A percentile compares a stretch with the other conserved stretches of the same genome.
Conservation (phyloP, 2,113 vertebrate species). For the Ochotona curzoniae region DNA sequence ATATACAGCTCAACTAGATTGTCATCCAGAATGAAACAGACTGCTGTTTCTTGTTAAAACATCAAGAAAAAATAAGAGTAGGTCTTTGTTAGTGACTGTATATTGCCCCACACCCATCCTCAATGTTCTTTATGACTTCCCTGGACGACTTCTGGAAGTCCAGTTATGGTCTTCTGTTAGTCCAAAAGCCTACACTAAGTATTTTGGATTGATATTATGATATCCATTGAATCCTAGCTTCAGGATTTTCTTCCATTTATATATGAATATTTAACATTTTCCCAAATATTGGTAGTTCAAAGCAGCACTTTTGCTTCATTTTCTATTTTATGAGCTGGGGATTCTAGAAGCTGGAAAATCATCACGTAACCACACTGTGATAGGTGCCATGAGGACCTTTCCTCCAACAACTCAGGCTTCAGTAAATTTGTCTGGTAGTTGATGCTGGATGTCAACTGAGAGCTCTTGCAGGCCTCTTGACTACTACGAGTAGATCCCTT, state of each 20-base stretch:
- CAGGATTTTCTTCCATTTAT: background rate
- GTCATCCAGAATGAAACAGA: background rate
- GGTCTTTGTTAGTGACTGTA: background rate
- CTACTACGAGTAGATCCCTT: background rate
- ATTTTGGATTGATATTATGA: background rate
- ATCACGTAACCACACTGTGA: background rate
- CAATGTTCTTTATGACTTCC: background rate
- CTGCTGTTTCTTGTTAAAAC: background rate
- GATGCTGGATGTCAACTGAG: background rate
- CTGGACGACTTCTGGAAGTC: background rate
- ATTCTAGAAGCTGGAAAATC: background rate
- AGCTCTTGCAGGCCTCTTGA: background rate
- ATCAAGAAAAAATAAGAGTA: background rate
- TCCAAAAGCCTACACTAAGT: background rate
- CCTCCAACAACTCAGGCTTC: background rate
- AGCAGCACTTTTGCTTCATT: background rate
- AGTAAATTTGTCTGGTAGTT: background rate
- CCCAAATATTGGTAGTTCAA: background rate
- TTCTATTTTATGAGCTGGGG: background rate
- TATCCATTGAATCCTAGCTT: background rate
- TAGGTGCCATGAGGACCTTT: background rate
- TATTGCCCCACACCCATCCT: background rate
- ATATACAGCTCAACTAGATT: background rate
- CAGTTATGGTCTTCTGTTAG: background rate
- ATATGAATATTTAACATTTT: background rate